Base-by-base conservation (phyloP, 2,113 vertebrate genomes). In the Bufo bufo region DNA sequence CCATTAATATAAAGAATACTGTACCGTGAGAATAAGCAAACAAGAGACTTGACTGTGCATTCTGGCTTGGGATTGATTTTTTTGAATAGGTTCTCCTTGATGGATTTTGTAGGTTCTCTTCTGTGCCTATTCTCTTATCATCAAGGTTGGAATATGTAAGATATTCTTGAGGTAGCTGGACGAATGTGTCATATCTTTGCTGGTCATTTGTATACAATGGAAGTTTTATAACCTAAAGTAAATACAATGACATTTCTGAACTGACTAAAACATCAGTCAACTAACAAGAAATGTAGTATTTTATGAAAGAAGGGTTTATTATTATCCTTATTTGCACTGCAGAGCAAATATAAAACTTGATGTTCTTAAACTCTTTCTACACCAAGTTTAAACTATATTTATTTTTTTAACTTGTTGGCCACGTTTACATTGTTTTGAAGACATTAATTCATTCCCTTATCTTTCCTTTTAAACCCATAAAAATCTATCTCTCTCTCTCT, bases 211-310 rank as follows among this genome's bases (percentile, higher is more conserved):
- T 90, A 87, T 86, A 91, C 7, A 89, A 91, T 6, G 96, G 95
- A 81, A 96, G 92, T 91, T 94, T 96, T 91, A 93, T 94, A 74
- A 99, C 91, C 97, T 99, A 82, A 77, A 89, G 89, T 65, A 86
- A 65, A 65, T 9, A 45, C 23, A 80, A 59, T n/a, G 52, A 84
- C 74, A 78, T 49, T 50, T 33, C 5, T 10, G 47, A 82, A 56
- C 7, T 20, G 13, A 14, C 4, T 4, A 2, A 69, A 5, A 33
- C 12, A 45, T 4, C 8, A 69, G 7, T 1, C 16, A 16, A 72
- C 43, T 72, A 72, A 72, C n/a, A 1, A 9, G n/a, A 61, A 19
- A 61, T 61, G 59, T 6, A 61, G 19, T 61, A 61, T 61, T 19
- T 61, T 17, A 61, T 61, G 59, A 19, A 61, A 58, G 12, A 3